Evolutionary conservation across 53 echinoderm and acorn worm species (phyloP), one percentile per base, ranked within the genome.

Genomic region (Paracentrotus lividus): DNA sequence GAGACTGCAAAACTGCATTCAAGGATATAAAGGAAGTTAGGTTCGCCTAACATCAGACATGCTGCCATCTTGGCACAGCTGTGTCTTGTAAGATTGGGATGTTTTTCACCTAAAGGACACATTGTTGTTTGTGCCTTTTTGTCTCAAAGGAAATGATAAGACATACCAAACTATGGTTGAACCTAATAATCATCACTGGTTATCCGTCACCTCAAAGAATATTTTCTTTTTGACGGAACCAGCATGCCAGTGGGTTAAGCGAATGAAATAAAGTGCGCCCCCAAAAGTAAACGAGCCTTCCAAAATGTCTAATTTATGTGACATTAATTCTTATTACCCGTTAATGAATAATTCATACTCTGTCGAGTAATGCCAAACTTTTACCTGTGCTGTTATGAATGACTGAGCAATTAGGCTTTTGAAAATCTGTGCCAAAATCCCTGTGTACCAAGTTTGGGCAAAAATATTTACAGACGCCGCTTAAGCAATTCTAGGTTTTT

Each of bases 71-170:
- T 4, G 1, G 40, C 72, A 72, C 72, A 40, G 72, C 72, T 72
- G 72, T 72, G 72, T 72, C 72, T 16, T 72, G 72, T 72, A 72
- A n/a, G 36, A 72, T 40, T 72, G 15, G 72, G 72, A 36, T 72
- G 72, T 72, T 72, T 72, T 72, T 72, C 72, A 72, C 36, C 32
- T 18, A 72, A 15, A 72, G 36, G 72, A 72, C 72, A 72, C 72
- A n/a, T n/a, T n/a, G n/a, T 72, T 72, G 40, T 72, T 72, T 72
- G n/a, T 72, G 1, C 72, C 36, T 40, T 36, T 38, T 2, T 72
- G 72, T 72, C 72, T 72, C 72, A 1, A 38, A 38, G 72, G 72
- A 72, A 20, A 72, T 1, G 72, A 72, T 72, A 40, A 38, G 72
- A 72, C 72, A 72, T 72, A 72, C 72, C 72, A 18, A 38, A 5